Conservation (phyloP, 1,140 invertebrate species). For the Drosophila murphyi region DNA sequence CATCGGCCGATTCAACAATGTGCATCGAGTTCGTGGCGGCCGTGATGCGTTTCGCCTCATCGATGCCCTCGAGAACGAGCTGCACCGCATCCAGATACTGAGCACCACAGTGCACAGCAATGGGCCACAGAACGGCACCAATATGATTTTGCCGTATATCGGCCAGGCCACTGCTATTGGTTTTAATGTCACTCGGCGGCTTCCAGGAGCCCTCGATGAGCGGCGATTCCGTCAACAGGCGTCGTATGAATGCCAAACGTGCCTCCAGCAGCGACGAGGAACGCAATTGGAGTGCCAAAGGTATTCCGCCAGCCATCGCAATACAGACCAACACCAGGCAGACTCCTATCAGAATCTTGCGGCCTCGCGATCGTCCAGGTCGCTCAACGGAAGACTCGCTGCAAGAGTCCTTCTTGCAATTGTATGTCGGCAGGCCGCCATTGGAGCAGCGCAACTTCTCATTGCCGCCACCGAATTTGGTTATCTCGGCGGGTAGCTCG, state of each 20-base stretch:
- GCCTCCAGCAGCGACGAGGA: conserved; percentile 87
- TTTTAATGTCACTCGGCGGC: conserved; percentile 63
- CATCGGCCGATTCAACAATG: conserved; percentile 82
- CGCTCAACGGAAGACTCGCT: conserved; percentile 67
- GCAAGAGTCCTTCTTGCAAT: conserved; percentile 71
- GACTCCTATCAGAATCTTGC: conserved; percentile 70
- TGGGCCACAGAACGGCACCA: conserved; percentile 88
- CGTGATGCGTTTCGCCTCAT: conserved; percentile 86
- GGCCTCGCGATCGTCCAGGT: conserved; percentile 61
- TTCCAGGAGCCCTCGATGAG: conserved; percentile 86
- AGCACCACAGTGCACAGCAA: conserved; percentile 87
- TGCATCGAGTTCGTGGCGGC: conserved; percentile 76
- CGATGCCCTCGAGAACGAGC: conserved; percentile 88
- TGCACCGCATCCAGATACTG: conserved; percentile 88
- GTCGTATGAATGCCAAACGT: conserved; percentile 86
- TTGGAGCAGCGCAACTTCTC: conserved; percentile 77
- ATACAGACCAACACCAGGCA: conserved; percentile 74
- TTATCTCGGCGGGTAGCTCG: conserved; percentile 81
- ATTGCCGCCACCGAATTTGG: conserved; percentile 73
- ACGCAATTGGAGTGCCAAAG: conserved; percentile 86
- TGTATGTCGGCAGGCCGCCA: conserved; percentile 69
- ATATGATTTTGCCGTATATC: conserved; percentile 77
- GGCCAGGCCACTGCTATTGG: conserved; percentile 64
- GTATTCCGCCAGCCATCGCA: conserved; percentile 85
- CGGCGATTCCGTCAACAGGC: conserved; percentile 86